Conservation (phyloP, 30 jellyfish, hydroid and myxozoan species). For the Haliclystus octoradiatus region DNA sequence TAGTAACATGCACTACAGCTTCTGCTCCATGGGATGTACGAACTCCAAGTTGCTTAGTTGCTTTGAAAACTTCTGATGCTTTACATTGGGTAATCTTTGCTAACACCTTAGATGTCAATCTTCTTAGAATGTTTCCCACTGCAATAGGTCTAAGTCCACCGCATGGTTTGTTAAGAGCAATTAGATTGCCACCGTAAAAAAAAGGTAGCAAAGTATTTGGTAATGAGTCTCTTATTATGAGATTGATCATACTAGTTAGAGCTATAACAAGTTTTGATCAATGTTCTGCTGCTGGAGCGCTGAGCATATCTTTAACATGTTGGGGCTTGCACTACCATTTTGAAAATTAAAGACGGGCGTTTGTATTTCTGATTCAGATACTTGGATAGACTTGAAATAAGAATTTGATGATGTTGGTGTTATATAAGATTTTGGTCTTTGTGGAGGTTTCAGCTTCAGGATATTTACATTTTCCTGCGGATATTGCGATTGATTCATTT, state of each 20-base stretch:
- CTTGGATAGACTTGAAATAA: too few relatives aligned
- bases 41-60: neutral
- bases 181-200: neutral
- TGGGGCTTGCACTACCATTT: too few relatives aligned
- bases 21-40: neutral
- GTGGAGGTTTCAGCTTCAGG: too few relatives aligned
- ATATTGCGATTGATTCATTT: too few relatives aligned
- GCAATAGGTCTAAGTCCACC: constrained; percentile 1
- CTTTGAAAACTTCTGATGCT: neutral
- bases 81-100: neutral
- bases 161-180: neutral
- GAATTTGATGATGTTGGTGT: too few relatives aligned
- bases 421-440: too few relatives aligned
- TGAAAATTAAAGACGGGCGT: too few relatives aligned
- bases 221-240: neutral
- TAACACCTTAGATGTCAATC: neutral
- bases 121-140: neutral
- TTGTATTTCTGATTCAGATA: too few relatives aligned
- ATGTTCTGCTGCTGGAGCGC: neutral
- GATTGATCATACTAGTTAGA: neutral
- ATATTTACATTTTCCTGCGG: too few relatives aligned
- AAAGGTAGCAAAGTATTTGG: neutral
- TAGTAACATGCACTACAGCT: neutral
- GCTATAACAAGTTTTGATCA: neutral
- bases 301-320: neutral